These are phyloP conservation scores for Drosophila nigritarsus DNA, from an alignment of 2,888 invertebrate genomes.

Conservation along the genomic window DNA sequence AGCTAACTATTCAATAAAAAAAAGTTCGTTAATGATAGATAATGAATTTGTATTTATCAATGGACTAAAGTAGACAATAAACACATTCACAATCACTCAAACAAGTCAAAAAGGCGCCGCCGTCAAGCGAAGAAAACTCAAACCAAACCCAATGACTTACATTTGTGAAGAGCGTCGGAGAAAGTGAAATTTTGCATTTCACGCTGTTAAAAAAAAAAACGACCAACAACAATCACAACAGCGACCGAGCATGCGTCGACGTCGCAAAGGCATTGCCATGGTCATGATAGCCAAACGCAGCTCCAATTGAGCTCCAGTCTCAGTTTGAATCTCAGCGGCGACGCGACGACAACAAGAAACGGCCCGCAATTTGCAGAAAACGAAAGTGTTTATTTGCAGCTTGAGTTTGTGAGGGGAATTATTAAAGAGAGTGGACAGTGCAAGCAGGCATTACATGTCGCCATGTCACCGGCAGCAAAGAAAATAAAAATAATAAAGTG, in stretches of 20 bases:
- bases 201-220: slow-evolving; percentile 47
- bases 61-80: slow-evolving; percentile 29
- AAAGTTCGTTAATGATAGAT: slow-evolving; percentile 8
- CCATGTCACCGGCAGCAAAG: slow-evolving; percentile 57
- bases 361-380: slow-evolving; percentile 56
- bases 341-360: slow-evolving; percentile 35
- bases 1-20: not conserved
- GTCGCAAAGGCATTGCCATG: slow-evolving; percentile 29
- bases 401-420: slow-evolving; percentile 54
- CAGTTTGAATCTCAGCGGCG: slow-evolving; percentile 24
- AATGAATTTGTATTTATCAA: slow-evolving; percentile 26
- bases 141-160: slow-evolving; percentile 74
- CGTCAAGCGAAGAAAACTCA: slow-evolving; percentile 18
- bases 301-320: slow-evolving; percentile 33
- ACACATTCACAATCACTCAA: slow-evolving; percentile 19
- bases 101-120: slow-evolving; percentile 35
- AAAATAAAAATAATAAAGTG: slow-evolving; percentile 36
- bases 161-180: slow-evolving; percentile 64
- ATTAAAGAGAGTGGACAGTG: slow-evolving; percentile 24
- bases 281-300: slow-evolving; percentile 39
- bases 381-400: slow-evolving; percentile 58
- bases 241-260: slow-evolving; percentile 23
- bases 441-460: slow-evolving; percentile 46
- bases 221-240: slow-evolving; percentile 33
- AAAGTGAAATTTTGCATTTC: slow-evolving; percentile 82